Base-by-base conservation (phyloP, 2,797 vertebrate species). In the Darevskia nairensis region DNA sequence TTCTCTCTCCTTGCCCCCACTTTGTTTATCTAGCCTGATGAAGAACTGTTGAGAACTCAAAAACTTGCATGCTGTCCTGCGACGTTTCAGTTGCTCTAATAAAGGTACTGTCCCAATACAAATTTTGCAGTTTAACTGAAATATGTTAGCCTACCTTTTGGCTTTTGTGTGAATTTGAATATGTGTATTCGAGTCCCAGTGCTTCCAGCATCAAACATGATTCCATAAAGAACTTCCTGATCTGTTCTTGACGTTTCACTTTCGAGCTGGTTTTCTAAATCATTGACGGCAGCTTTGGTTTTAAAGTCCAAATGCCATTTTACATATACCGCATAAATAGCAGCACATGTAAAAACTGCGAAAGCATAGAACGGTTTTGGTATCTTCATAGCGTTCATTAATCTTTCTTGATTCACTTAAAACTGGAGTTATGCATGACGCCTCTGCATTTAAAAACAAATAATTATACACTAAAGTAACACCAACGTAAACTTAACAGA, bases 161-260 rank as follows among this genome's bases (percentile, higher is more conserved):
- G 88, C 41, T 95, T 96, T 39, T 95, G 94, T 66, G 96, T 95
- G 93, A 99, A 98, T 89, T 97, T 97, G 96, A 99, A 99, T 91
- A 99, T 68, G 21, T 99, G 99, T 90, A 99, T 94, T 59, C 99
- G 97, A 78, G 98, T 99, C 77, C 99, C 99, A 0, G 99, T 99
- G 96, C 99, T 99, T 75, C 99, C 99, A 0, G 98, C 99, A 0
- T 99, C 99, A 90, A 99, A 98, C 98, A 99, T 99, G 93, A 99
- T 97, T 19, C 98, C 98, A 10, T 98, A 99, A 93, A 97, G 98
- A 93, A 97, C 89, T 0, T 91, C 96, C 6, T 88, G 90, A 7
- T 83, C 87, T 1, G 6, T 68, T 2, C 68, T 21, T 50, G 81
- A 64, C 1, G 71, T 80, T 77, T 84, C 91, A 46, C 50, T 87